Evolutionary conservation across 2,888 invertebrate species (phyloP).

Genomic region (Melieria crassipennis): DNA sequence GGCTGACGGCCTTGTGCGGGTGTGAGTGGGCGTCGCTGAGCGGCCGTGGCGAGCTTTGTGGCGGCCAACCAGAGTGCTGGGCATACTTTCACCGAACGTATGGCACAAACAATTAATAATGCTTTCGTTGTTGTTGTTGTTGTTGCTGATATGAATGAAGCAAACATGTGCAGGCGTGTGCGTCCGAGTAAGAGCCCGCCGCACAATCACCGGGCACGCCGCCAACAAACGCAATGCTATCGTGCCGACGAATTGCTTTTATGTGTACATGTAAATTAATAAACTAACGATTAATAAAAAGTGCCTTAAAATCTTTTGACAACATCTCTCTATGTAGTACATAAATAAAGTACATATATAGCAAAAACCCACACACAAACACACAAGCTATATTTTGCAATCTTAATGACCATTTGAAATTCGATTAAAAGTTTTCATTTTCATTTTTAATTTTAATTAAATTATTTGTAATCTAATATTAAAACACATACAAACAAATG

Average conservation of each 20-base stretch:
- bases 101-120: no score
- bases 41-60: no score
- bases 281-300: constrained; percentile 39
- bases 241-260: background rate
- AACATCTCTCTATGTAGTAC: constrained; percentile 5
- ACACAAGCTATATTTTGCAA: background rate
- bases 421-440: background rate
- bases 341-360: background rate
- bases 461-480: background rate
- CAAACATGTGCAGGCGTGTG: background rate
- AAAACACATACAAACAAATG: background rate
- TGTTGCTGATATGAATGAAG: background rate
- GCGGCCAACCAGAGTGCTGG: no score
- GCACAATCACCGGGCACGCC: background rate
- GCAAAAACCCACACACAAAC: background rate
- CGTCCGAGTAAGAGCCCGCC: background rate
- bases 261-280: constrained; percentile 25
- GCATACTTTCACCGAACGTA: no score
- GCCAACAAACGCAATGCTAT: no score
- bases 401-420: background rate
- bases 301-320: constrained; percentile 45
- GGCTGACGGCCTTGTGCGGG: no score
- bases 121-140: background rate
- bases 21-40: no score
- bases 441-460: background rate